phyloP scores from a whole-genome alignment of 2,113 vertebrate species.

The Pungitius pungitius region DNA sequence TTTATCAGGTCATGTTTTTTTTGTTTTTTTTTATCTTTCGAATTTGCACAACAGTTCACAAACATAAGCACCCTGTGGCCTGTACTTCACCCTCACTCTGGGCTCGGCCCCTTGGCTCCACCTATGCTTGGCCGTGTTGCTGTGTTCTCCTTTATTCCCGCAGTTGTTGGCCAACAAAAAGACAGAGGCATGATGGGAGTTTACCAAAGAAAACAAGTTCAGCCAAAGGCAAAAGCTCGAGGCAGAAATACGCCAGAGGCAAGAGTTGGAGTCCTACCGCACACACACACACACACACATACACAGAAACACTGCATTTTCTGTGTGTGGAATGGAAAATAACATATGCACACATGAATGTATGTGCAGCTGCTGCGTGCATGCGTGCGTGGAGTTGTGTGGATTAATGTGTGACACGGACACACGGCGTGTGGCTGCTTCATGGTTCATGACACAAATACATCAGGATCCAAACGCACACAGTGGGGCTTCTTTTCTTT shows the following conservation, averaged over 20 bases:
- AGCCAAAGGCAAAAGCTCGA: constrained; percentile 36
- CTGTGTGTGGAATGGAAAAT: neutral
- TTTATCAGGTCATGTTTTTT: neutral
- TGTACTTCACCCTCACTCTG: constrained; percentile 6
- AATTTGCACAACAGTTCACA: neutral
- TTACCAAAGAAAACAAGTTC: constrained; percentile 20
- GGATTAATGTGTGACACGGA: neutral
- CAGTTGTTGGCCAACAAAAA: constrained; percentile 31
- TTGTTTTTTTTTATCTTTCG: neutral
- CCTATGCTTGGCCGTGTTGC: constrained; percentile 17
- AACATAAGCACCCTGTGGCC: constrained; percentile 1
- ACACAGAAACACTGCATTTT: neutral
- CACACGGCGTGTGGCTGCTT: neutral
- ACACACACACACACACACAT: neutral
- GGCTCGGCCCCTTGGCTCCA: constrained; percentile 8
- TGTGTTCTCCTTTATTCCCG: constrained; percentile 40
- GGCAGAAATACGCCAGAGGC: constrained; percentile 2
- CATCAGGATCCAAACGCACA: neutral
- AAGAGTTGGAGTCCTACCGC: neutral
- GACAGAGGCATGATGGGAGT: constrained; percentile 33
- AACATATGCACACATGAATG: neutral
- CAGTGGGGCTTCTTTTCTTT: neutral
- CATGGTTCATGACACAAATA: neutral
- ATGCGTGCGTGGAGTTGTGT: constrained; percentile 6
- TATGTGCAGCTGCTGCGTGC: neutral